These are phyloP conservation scores for Hyperopisus bebe DNA, from an alignment of 2,113 vertebrate species.

Conservation along the genomic window DNA sequence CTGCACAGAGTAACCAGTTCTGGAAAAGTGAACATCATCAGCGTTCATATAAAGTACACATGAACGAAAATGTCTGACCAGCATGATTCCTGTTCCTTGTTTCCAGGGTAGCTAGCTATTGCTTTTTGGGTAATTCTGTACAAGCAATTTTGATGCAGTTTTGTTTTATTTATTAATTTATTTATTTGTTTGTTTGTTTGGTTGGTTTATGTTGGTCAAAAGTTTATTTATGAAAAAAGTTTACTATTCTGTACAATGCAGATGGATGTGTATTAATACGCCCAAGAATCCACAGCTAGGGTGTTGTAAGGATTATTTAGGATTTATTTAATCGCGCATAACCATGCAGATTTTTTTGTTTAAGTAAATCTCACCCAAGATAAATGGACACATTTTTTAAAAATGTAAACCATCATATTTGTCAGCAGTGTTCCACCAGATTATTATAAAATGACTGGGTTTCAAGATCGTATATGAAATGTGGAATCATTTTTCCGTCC, in stretches of 20 bases:
- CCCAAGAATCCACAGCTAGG: background rate
- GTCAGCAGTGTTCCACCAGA: background rate
- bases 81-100: background rate
- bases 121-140: background rate
- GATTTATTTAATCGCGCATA: background rate
- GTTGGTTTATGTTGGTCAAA: too few species aligned
- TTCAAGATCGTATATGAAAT: background rate
- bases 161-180: too few species aligned
- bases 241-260: background rate
- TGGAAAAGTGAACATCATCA: background rate
- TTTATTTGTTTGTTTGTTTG: too few species aligned
- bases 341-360: background rate
- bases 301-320: background rate
- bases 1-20: background rate
- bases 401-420: background rate
- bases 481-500: background rate
- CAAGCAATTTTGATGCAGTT: too few species aligned
- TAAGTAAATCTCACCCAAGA: background rate
- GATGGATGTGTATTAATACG: background rate
- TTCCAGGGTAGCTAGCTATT: background rate
- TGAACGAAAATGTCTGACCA: background rate
- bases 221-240: background rate
- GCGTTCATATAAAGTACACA: background rate
- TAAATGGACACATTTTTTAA: background rate
- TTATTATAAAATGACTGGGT: background rate